These are phyloP conservation scores for Glaucopsyche alexis DNA, from an alignment of 2,888 invertebrate species.

Conservation along the genomic window DNA sequence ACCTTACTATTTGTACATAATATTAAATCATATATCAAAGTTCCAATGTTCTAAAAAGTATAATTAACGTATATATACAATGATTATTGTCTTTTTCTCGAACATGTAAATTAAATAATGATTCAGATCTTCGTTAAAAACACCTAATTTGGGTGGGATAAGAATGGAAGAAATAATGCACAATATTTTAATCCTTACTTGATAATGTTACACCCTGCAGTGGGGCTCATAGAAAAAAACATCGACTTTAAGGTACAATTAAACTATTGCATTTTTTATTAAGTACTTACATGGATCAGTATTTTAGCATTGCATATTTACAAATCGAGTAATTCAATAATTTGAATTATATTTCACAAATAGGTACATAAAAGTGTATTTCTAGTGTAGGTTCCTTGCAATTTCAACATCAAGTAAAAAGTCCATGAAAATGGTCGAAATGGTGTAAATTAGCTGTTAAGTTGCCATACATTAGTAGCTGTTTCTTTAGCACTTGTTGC, in stretches of 20 bases:
- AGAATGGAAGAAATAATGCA: background rate
- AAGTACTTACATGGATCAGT: background rate
- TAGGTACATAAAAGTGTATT: no score
- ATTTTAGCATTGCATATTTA: background rate
- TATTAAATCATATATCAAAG: conserved; percentile 6
- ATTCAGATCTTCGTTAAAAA: background rate
- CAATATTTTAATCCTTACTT: background rate
- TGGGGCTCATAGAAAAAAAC: background rate
- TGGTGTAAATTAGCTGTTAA: no score
- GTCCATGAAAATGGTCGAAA: no score
- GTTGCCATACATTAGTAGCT: no score
- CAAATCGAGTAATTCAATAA: background rate
- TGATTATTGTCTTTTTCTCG: conserved; percentile 28
- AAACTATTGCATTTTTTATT: background rate
- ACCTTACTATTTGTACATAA: conserved; percentile 2
- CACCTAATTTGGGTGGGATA: background rate
- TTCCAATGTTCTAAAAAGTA: conserved; percentile 15
- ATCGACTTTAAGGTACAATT: background rate
- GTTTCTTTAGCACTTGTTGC: no score
- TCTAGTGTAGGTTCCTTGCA: no score
- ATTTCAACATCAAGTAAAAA: no score
- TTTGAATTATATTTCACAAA: no score
- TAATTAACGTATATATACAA: conserved; percentile 24
- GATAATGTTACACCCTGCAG: background rate
- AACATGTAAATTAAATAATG: conserved; percentile 4